phyloP scores from a whole-genome alignment of 2,797 vertebrate species.

The Eulemur mongoz region DNA sequence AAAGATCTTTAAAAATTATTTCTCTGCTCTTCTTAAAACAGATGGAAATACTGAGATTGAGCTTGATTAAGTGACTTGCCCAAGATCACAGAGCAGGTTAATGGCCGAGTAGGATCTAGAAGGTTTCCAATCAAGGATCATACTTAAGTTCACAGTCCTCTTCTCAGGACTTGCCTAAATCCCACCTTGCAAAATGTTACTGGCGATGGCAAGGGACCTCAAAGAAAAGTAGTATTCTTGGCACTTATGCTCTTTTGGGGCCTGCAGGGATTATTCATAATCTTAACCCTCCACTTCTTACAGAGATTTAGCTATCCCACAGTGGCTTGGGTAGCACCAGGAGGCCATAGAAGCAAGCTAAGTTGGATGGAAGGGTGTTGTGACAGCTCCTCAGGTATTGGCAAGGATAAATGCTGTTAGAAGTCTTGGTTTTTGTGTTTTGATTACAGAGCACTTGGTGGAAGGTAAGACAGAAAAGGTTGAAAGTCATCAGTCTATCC shows the following conservation, averaged over 20 bases:
- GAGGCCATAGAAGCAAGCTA: not conserved
- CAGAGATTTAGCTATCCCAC: not conserved
- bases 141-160: not conserved
- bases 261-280: not conserved
- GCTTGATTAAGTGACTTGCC: constrained; percentile 14
- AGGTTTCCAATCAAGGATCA: not conserved
- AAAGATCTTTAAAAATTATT: constrained; percentile 2
- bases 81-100: constrained; percentile 3
- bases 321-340: not conserved
- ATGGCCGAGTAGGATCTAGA: not conserved
- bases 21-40: not conserved
- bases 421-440: not conserved
- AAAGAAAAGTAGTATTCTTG: not conserved
- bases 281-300: not conserved
- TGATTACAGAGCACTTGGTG: not conserved
- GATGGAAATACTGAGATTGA: constrained; percentile 4
- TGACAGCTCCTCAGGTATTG: not conserved
- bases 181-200: not conserved
- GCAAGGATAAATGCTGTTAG: not conserved
- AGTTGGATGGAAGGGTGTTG: not conserved
- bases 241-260: not conserved
- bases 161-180: not conserved
- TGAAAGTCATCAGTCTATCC: not conserved
- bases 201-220: not conserved
- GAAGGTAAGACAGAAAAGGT: not conserved